These are phyloP conservation scores for Novumbra hubbsi DNA, from an alignment of 2,797 vertebrate species.

Conservation along the genomic window DNA sequence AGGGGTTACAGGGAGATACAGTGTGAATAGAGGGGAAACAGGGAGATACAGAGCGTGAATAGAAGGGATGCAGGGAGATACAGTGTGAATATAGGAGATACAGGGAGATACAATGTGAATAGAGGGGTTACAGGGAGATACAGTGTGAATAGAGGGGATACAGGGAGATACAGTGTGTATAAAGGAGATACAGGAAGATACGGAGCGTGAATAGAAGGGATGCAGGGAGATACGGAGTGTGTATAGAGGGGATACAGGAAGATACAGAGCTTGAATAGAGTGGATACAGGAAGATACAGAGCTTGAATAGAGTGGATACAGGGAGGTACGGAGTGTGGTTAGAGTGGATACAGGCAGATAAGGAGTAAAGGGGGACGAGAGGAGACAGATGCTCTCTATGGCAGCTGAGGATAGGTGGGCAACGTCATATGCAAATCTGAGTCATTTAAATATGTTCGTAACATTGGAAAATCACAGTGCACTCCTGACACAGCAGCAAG, in stretches of 20 bases:
- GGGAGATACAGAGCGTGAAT: too few species aligned
- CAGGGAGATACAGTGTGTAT: background rate
- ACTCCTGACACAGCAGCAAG: slow-evolving; percentile 40
- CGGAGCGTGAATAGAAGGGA: too few species aligned
- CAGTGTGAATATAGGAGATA: background rate
- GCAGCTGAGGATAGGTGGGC: slow-evolving; percentile 37
- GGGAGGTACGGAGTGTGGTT: too few species aligned
- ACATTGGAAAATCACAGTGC: slow-evolving; percentile 38
- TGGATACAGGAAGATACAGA: too few species aligned
- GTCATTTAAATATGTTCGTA: slow-evolving; percentile 32
- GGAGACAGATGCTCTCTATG: slow-evolving; percentile 47
- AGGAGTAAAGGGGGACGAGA: background rate
- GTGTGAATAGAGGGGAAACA: background rate
- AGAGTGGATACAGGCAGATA: background rate
- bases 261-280: too few species aligned
- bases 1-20: too few species aligned
- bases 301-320: too few species aligned
- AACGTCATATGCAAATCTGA: background rate
- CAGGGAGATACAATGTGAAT: too few species aligned
- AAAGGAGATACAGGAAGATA: too few species aligned
- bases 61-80: too few species aligned
- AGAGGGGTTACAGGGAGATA: slow-evolving; percentile 19
- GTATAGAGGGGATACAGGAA: background rate
- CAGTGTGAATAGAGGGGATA: background rate
- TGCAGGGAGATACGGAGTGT: background rate